Conservation (phyloP, 2,113 vertebrate species). For the Todiramphus saurophagus region DNA sequence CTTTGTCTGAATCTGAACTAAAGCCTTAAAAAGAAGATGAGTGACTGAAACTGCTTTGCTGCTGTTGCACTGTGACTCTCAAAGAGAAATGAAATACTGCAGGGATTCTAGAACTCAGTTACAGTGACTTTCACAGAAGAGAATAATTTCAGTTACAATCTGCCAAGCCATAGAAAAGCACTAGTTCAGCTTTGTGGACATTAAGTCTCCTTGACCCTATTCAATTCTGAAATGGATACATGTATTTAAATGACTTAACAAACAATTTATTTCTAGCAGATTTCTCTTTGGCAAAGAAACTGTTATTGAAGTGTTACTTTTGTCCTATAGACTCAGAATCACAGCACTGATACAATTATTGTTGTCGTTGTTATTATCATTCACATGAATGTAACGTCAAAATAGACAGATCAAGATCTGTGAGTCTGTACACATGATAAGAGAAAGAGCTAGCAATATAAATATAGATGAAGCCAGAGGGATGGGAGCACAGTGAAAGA, state of each 20-base stretch:
- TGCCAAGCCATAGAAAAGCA: constrained; percentile 10
- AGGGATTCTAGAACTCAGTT: background rate
- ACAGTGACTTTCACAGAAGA: background rate
- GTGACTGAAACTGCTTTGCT: constrained; percentile 35
- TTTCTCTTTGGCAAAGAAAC: background rate
- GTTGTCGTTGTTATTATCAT: background rate
- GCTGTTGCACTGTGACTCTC: background rate
- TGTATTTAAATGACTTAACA: background rate
- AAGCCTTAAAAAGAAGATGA: constrained; percentile 48
- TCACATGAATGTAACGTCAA: background rate
- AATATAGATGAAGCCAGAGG: background rate
- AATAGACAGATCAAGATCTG: background rate
- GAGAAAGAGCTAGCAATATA: background rate
- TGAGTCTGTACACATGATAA: background rate
- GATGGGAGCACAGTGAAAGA: background rate
- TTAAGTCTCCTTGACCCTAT: background rate
- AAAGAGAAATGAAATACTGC: constrained; percentile 35
- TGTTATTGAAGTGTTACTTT: background rate
- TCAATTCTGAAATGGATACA: background rate
- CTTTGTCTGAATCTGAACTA: constrained; percentile 52
- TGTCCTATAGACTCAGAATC: background rate
- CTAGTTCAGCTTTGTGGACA: background rate
- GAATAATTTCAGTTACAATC: background rate
- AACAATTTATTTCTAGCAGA: background rate
- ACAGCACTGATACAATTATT: background rate